Percentiles rank a stretch among this genome's conserved stretches.
Evolutionary conservation across 2,888 invertebrate genomes (phyloP).

Genomic region (Zygothrica quintamaculata): DNA sequence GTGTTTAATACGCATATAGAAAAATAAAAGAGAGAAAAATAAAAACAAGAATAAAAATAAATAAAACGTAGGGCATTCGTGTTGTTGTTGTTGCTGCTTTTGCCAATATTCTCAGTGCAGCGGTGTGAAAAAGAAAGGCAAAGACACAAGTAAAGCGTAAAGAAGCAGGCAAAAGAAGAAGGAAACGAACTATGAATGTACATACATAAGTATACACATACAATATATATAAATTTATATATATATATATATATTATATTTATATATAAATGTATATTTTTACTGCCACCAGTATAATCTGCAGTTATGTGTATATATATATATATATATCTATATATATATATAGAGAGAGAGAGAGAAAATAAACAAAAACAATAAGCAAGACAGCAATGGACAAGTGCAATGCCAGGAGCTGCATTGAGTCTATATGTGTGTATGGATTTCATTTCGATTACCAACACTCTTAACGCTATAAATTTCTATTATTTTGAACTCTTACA

Average conservation of each 20-base stretch:
- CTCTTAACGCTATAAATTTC: constrained; percentile 31
- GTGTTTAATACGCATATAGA: constrained; percentile 63
- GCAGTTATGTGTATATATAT: constrained; percentile 4
- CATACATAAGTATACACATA: constrained; percentile 26
- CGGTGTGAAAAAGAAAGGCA: constrained; percentile 63
- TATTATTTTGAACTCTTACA: constrained; percentile 30
- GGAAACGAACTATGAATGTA: constrained; percentile 68
- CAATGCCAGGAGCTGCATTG: constrained; percentile 49
- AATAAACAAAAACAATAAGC: constrained; percentile 38
- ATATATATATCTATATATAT: constrained; percentile 6
- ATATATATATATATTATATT: constrained; percentile 7
- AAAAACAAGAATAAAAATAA: no score
- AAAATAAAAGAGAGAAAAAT: no score
- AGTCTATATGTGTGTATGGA: constrained; percentile 7
- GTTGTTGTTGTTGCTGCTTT: constrained; percentile 52
- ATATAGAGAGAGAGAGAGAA: no score
- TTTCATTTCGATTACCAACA: constrained; percentile 41
- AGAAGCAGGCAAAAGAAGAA: constrained; percentile 61
- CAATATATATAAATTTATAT: constrained; percentile 11
- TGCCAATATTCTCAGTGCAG: constrained; percentile 68
- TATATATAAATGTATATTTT: constrained; percentile 5
- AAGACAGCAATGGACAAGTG: constrained; percentile 46
- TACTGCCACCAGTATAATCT: no score
- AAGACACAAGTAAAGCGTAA: constrained; percentile 56
- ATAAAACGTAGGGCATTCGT: constrained; percentile 71